These are phyloP conservation scores for Mylabris phalerata DNA, from an alignment of 1,140 invertebrate genomes.

Conservation along the genomic window DNA sequence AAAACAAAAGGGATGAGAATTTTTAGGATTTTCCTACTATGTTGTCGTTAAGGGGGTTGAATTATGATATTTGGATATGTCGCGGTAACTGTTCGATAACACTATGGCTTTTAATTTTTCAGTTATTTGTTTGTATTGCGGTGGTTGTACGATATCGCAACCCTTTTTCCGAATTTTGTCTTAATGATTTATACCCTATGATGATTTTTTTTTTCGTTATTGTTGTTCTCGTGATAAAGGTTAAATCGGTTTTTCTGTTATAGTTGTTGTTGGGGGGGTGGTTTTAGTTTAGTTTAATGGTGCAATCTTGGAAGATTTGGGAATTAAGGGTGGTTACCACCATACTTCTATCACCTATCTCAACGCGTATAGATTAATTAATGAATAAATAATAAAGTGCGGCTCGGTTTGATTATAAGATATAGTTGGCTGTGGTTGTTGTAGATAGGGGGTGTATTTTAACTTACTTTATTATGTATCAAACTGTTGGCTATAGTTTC, in stretches of 20 bases:
- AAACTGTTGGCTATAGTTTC: neutral
- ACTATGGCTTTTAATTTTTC: slow-evolving; percentile 17
- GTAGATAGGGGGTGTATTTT: slow-evolving; percentile 17
- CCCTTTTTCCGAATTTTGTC: neutral
- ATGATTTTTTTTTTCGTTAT: neutral
- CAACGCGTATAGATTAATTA: slow-evolving; percentile 30
- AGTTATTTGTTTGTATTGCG: slow-evolving; percentile 11
- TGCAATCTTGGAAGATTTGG: no score
- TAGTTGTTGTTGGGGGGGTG: no score
- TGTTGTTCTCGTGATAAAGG: no score
- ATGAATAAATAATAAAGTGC: slow-evolving; percentile 34
- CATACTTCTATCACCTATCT: no score
- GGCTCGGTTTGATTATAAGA: slow-evolving; percentile 35
- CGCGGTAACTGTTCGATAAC: slow-evolving; percentile 13
- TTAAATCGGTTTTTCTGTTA: no score
- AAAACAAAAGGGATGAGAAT: no score
- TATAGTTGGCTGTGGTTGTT: slow-evolving; percentile 28
- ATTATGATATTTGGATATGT: slow-evolving; percentile 22
- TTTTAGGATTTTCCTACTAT: neutral
- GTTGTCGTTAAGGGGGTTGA: slow-evolving; percentile 18
- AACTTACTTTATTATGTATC: slow-evolving; percentile 26
- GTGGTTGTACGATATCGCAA: neutral
- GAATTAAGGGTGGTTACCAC: no score
- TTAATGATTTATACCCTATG: slow-evolving; percentile 1
- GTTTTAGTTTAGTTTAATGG: no score